phyloP scores from a whole-genome alignment of 2,888 invertebrate species.

The Laothoe populi region DNA sequence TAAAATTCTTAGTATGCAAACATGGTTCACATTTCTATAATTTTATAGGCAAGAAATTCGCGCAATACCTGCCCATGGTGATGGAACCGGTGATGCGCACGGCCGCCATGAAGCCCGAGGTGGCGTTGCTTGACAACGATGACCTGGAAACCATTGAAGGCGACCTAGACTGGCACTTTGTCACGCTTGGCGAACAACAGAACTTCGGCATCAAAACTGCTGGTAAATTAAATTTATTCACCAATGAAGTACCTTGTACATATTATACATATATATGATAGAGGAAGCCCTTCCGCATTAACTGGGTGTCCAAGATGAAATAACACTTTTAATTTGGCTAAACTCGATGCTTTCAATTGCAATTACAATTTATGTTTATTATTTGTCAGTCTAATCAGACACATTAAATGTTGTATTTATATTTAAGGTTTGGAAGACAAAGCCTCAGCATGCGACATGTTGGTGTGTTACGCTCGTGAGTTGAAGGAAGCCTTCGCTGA shows the following conservation, averaged over 20 bases:
- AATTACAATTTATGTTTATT: too few relatives aligned
- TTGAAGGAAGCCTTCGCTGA: conserved; percentile 91
- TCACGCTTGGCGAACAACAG: conserved; percentile 96
- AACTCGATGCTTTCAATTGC: too few relatives aligned
- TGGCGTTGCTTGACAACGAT: conserved; percentile 94
- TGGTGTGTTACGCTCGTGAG: conserved; percentile 97
- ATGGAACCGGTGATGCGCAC: conserved; percentile 97
- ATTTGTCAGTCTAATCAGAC: too few relatives aligned
- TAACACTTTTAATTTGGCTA: too few relatives aligned
- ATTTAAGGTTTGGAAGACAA: conserved; percentile 94
- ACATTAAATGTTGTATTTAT: neutral
- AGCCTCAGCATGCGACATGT: conserved; percentile 98
- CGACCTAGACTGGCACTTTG: conserved; percentile 97
- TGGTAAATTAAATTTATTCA: conserved; percentile 66
- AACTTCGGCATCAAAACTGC: conserved; percentile 97
- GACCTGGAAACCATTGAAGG: conserved; percentile 93
- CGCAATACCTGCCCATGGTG: conserved; percentile 96
- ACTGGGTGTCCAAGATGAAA: too few relatives aligned
- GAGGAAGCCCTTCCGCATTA: too few relatives aligned
- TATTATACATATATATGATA: neutral
- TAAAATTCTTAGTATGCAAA: too few relatives aligned
- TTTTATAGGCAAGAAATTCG: conserved; percentile 89
- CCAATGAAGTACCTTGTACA: neutral
- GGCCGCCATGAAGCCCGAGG: conserved; percentile 96
- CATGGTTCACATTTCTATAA: too few relatives aligned